phyloP scores from a whole-genome alignment of 2,113 vertebrate species.

The Hassar affinis region DNA sequence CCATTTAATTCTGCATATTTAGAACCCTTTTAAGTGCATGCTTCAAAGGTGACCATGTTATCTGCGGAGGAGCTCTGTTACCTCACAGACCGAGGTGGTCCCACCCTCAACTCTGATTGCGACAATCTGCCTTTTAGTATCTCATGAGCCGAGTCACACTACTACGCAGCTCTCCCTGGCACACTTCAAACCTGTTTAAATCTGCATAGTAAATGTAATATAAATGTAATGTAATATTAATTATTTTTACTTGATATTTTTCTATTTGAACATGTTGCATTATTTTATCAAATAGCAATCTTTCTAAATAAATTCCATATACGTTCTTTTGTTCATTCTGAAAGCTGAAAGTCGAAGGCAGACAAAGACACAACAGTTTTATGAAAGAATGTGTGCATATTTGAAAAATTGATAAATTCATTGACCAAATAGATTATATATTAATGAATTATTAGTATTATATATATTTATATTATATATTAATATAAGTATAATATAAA shows the following conservation, averaged over 20 bases:
- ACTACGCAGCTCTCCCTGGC: background rate
- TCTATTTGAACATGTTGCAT: background rate
- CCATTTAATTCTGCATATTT: constrained; percentile 68
- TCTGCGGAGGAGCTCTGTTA: constrained; percentile 66
- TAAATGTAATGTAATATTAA: background rate
- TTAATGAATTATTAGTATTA: too few species aligned
- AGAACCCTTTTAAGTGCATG: constrained; percentile 72
- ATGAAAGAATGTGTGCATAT: background rate
- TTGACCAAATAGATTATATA: too few species aligned
- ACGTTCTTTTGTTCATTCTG: background rate
- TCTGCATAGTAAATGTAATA: background rate
- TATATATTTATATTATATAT: too few species aligned
- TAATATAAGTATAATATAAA: too few species aligned
- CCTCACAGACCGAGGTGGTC: constrained; percentile 43
- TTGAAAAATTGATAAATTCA: too few species aligned
- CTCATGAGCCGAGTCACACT: constrained; percentile 8
- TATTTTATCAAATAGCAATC: background rate
- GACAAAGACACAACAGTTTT: background rate
- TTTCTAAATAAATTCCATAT: background rate
- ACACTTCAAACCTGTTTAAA: background rate
- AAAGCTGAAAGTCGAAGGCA: background rate
- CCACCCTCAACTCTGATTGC: constrained; percentile 45
- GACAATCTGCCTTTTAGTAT: background rate
- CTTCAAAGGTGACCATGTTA: constrained; percentile 73
- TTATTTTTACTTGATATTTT: background rate